These are phyloP conservation scores for Muscicapa comitata DNA, from an alignment of 2,797 vertebrate species.

Conservation along the genomic window DNA sequence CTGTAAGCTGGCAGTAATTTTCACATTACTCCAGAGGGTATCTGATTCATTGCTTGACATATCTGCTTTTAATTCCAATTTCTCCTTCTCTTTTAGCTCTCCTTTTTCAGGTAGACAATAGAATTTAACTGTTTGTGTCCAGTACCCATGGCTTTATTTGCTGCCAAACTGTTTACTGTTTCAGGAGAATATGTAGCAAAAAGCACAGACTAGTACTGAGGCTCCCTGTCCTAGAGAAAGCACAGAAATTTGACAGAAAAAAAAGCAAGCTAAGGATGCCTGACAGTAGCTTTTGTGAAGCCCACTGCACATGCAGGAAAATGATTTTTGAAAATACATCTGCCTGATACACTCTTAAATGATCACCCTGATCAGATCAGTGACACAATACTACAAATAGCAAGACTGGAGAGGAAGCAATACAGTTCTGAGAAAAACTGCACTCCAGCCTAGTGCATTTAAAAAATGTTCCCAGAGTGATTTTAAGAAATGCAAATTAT, in stretches of 20 bases:
- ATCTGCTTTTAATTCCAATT: background rate
- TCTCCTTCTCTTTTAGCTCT: background rate
- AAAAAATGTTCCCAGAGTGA: background rate
- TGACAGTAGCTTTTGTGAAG: background rate
- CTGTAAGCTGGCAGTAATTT: background rate
- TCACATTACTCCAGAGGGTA: background rate
- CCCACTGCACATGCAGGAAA: background rate
- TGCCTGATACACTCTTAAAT: background rate
- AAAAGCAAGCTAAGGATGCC: background rate
- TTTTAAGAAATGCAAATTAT: background rate
- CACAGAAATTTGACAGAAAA: background rate
- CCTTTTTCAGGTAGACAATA: background rate
- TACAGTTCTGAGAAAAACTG: background rate
- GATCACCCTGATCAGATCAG: background rate
- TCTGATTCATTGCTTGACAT: background rate
- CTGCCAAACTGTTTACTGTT: background rate
- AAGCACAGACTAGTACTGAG: background rate
- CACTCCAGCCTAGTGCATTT: background rate
- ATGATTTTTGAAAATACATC: background rate
- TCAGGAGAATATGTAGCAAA: background rate
- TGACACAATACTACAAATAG: background rate
- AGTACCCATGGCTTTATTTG: background rate
- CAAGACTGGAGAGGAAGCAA: background rate
- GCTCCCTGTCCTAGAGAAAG: background rate
- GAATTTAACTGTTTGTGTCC: constrained; percentile 7